These are phyloP conservation scores for Colletes gigas DNA, from an alignment of 1,140 invertebrate genomes.

Conservation along the genomic window DNA sequence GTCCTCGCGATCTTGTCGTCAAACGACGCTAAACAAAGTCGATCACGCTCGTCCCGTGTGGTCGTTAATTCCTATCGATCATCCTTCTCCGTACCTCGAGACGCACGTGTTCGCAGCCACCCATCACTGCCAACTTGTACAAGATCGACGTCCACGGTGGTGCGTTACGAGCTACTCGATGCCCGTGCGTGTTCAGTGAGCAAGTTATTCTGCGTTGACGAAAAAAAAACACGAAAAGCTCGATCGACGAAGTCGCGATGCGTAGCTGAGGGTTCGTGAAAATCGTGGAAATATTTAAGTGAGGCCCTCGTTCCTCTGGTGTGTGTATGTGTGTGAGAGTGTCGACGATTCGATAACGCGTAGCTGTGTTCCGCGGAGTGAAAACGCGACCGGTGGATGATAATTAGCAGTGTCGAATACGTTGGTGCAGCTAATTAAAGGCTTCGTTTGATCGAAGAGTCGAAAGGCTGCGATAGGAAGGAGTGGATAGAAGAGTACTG, in stretches of 20 bases:
- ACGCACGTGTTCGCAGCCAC: slow-evolving; percentile 18
- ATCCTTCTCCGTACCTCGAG: neutral
- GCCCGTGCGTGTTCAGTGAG: neutral
- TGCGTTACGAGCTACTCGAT: neutral
- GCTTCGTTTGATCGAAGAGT: neutral
- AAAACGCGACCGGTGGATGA: slow-evolving; percentile 18
- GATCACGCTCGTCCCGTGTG: neutral
- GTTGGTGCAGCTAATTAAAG: slow-evolving; percentile 17
- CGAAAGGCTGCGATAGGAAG: neutral
- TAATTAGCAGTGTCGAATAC: slow-evolving; percentile 18
- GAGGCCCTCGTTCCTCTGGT: neutral
- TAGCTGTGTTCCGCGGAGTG: slow-evolving; percentile 15
- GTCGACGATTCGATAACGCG: neutral
- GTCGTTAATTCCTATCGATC: neutral
- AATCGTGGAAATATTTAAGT: slow-evolving; percentile 2
- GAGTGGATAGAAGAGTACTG: too few relatives aligned
- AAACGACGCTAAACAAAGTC: neutral
- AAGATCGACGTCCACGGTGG: neutral
- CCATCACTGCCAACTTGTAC: neutral
- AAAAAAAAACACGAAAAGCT: neutral
- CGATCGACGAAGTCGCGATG: neutral
- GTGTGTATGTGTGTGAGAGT: neutral
- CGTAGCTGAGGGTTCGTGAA: neutral
- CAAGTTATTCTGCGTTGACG: neutral
- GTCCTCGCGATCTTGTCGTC: neutral